Evolutionary conservation across 2,888 invertebrate genomes (phyloP), one percentile per base, ranked within the genome.

Genomic region (Chymomyza caudatula): DNA sequence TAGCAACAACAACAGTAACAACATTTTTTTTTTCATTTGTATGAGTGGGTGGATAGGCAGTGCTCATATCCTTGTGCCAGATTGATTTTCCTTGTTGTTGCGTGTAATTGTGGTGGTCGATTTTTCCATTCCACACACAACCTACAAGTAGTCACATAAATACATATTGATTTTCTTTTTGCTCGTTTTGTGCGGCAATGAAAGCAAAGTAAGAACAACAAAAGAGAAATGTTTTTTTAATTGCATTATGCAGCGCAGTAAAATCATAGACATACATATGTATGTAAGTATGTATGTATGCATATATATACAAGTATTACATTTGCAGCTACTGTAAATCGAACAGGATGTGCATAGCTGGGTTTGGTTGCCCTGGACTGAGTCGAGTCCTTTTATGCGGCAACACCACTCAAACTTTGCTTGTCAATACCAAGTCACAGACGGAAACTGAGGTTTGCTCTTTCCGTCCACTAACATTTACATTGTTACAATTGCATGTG

Each of bases 231-330:
- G 70, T 62, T 43, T 74, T 76, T 85, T 80, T 85, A 79, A 84
- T 85, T 80, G 79, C 85, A 80, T 85, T 80, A 80, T 85, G 83
- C 77, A 69, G 68, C 43, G 4, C 63, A 63, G 65, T 47, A 65
- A 74, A 82, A 82, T 82, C 77, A 68, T 67, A 62, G 60, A 63
- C 65, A 73, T n/a, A 2, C 5, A 43, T 44, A 44, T n/a, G 4
- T 44, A 44, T 15, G 13, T 15, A 44, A 44, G 25, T 6, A 25
- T 25, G 6, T 25, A 23, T 23, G 2, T 5, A 23, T 23, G 5
- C 3, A 3, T 23, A 23, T 23, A 25, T 25, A 25, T 25, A 4
- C 5, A 25, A 4, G 25, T 6, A 25, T 73, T 82, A 74, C 72
- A 79, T 77, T 81, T 73, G 51, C 72, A n/a, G 43, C 43, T 15